These are phyloP conservation scores for Eira barbara DNA, from an alignment of 2,113 vertebrate genomes.

Conservation along the genomic window DNA sequence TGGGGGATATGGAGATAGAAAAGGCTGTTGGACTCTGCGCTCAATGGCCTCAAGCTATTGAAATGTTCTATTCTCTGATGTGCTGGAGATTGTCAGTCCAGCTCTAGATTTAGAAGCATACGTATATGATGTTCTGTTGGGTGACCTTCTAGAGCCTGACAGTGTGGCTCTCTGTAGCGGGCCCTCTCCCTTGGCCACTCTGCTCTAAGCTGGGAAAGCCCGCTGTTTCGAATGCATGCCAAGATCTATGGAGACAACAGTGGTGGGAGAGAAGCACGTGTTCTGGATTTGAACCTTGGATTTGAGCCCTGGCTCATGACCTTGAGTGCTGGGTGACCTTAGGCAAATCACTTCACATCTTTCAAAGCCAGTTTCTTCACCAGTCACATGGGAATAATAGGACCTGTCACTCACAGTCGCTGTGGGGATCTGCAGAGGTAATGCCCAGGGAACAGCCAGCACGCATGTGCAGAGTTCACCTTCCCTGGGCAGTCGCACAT, in stretches of 20 bases:
- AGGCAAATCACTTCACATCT: not conserved
- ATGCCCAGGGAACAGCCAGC: not conserved
- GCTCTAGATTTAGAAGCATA: not conserved
- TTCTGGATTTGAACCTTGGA: not conserved
- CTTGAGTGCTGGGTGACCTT: not conserved
- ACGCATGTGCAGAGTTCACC: accelerated
- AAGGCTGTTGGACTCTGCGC: not conserved
- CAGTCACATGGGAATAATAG: not conserved
- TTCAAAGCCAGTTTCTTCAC: not conserved
- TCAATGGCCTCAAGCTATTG: not conserved
- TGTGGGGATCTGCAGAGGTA: not conserved
- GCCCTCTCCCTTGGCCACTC: not conserved
- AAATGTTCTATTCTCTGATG: not conserved
- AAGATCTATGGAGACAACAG: not conserved
- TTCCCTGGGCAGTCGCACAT: not conserved
- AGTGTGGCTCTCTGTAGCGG: not conserved
- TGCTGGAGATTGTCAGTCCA: not conserved
- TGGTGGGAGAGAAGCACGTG: not conserved
- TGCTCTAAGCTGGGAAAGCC: not conserved
- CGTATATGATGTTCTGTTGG: not conserved
- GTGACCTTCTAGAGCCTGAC: not conserved
- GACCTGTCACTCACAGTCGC: not conserved
- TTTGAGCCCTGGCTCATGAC: not conserved
- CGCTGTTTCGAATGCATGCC: not conserved
- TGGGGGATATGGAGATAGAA: not conserved